Percentiles rank a stretch among this genome's conserved stretches.
Conservation (phyloP, 2,113 vertebrate species). For the Anolis carolinensis region DNA sequence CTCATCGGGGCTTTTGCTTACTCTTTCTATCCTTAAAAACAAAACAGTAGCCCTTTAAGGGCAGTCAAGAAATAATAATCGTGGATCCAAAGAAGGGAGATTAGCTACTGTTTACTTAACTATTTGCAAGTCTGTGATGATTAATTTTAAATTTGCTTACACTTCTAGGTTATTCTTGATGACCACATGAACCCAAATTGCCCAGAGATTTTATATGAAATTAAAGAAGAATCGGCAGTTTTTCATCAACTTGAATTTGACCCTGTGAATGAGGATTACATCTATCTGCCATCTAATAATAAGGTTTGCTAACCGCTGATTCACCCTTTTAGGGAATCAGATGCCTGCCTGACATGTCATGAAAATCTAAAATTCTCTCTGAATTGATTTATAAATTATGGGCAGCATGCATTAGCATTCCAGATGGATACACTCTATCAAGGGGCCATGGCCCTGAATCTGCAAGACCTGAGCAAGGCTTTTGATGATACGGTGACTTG, state of each 20-base stretch:
- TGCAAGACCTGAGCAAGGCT: too few relatives aligned
- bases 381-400: too few relatives aligned
- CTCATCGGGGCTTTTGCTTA: not conserved
- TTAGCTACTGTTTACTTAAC: not conserved
- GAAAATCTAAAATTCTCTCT: too few relatives aligned
- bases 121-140: not conserved
- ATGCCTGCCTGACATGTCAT: not conserved
- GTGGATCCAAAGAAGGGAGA: not conserved
- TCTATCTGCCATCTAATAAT: conserved; percentile 84
- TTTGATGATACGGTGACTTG: too few relatives aligned
- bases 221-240: conserved; percentile 79
- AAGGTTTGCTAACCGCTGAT: conserved; percentile 76
- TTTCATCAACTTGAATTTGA: conserved; percentile 85
- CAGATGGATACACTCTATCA: too few relatives aligned
- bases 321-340: conserved; percentile 37
- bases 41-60: not conserved
- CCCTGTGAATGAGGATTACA: conserved; percentile 78
- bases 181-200: conserved; percentile 78
- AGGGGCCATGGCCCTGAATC: too few relatives aligned
- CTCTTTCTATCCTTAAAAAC: not conserved
- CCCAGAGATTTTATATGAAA: conserved; percentile 84
- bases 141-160: conserved; percentile 56
- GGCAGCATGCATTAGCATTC: too few relatives aligned
- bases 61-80: not conserved
- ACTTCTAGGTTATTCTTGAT: conserved; percentile 84